Percentiles rank a stretch among this genome's conserved stretches.
These are phyloP conservation scores for Holothuria glaberrima DNA, from an alignment of 35 echinoderm and acorn worm species.

Conservation along the genomic window DNA sequence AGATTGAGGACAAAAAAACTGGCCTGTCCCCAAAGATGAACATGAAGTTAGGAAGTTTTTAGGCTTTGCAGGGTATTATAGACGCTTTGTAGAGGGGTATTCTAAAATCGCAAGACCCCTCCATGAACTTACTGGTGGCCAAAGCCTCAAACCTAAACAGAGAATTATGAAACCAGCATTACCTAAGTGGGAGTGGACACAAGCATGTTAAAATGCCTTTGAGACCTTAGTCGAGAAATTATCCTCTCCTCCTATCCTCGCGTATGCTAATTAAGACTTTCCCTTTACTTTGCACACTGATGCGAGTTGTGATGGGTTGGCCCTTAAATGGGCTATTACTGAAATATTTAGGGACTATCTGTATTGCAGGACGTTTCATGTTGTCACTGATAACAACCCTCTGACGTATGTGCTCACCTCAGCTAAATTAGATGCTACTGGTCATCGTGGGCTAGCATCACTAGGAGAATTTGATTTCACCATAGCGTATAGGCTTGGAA, in stretches of 20 bases:
- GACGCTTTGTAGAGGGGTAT: conserved; percentile 28
- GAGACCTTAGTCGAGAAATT: background rate
- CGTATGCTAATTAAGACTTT: too few species aligned
- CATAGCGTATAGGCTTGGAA: conserved; percentile 6
- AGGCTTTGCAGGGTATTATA: conserved; percentile 57
- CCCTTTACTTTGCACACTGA: conserved; percentile 30
- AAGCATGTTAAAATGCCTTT: background rate
- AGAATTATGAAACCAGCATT: background rate
- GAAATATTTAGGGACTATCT: too few species aligned
- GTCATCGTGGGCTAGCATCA: too few species aligned
- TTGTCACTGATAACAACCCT: too few species aligned
- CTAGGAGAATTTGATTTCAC: too few species aligned
- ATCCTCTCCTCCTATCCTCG: background rate
- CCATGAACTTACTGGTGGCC: conserved; percentile 36
- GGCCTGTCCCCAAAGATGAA: background rate
- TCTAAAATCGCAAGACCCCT: conserved; percentile 61
- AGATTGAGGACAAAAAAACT: conserved; percentile 58
- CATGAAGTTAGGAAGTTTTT: conserved; percentile 47
- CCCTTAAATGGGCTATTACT: too few species aligned
- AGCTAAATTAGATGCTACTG: too few species aligned
- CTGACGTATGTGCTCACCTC: too few species aligned
- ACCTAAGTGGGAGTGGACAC: background rate
- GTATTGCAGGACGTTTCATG: too few species aligned
- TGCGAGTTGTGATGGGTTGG: conserved; percentile 25
- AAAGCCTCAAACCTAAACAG: background rate